These are phyloP conservation scores for Phaethon lepturus DNA, from an alignment of 2,113 vertebrate genomes.

Conservation along the genomic window DNA sequence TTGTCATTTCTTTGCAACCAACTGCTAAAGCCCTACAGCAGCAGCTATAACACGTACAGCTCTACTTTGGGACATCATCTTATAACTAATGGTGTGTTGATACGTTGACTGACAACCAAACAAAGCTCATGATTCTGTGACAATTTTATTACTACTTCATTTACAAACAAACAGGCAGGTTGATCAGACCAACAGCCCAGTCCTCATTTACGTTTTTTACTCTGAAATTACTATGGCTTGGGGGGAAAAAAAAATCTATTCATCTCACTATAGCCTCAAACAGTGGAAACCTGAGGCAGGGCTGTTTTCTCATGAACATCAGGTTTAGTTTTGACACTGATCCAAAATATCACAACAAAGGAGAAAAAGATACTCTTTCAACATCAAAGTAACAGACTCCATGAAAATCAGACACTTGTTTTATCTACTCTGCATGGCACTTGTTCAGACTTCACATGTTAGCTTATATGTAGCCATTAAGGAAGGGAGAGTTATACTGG, in stretches of 20 bases:
- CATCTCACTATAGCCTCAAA: no score
- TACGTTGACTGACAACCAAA: neutral
- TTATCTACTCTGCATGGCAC: neutral
- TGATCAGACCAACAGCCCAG: neutral
- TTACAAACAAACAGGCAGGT: neutral
- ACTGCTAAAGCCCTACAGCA: neutral
- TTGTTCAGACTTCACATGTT: neutral
- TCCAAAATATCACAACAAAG: neutral
- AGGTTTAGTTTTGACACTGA: neutral
- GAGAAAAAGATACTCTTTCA: neutral
- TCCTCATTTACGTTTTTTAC: rapidly evolving
- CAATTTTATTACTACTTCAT: neutral
- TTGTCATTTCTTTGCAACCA: neutral
- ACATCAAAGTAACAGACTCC: neutral
- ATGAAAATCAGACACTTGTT: neutral
- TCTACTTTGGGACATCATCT: neutral
- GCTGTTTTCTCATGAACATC: neutral
- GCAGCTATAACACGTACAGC: neutral
- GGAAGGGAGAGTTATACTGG: neutral
- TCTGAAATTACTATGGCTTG: neutral
- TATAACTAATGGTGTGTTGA: neutral
- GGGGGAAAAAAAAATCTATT: neutral
- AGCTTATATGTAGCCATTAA: neutral
- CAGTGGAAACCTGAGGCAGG: neutral
- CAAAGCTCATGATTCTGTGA: neutral